Base-by-base conservation (phyloP, 2,888 invertebrate species). In the Drosophila quinaria region DNA sequence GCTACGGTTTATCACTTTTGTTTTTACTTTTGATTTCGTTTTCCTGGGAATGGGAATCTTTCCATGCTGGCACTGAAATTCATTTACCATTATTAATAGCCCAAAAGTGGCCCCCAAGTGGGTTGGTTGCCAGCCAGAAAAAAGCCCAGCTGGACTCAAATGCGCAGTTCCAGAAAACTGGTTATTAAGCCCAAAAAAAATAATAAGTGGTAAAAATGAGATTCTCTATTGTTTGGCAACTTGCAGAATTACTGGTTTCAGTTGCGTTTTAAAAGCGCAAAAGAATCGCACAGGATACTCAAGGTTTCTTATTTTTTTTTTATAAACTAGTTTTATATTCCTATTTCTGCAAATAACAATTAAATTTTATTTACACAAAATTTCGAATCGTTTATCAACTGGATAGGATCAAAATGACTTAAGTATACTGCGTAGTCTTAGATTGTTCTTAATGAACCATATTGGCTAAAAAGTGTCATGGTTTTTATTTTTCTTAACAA, bases 21-120 rank as follows among this genome's bases (percentile, higher is more conserved):
- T 86, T 88, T 88, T 86, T 90, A 82, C 72, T 86, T 80, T 89
- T 78, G 68, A 76, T 88, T 88, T 86, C 70, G 52, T 62, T 80
- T 49, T 56, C 15, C 39, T 82, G 80, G 70, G 79, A 81, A 79
- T 67, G 42, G 1, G 35, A 73, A 68, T 60, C 19, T 51, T 31
- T 67, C 46, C 4, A 10, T 13, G 31, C 33, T 61, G 19, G 15
- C 55, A 55, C 59, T 55, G 33, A 63, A 58, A 50, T 60, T 72
- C 31, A 8, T 52, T 67, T 62, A 19, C 11, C 33, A 52, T 55
- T 46, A 47, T 76, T 64, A 68, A 58, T 46, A 22, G n/a, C 11
- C 42, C 9, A 15, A 59, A 58, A 22, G 1, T 37, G 15, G 35
- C 31, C 41, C 31, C 39, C 35, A 44, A 56, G 50, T 55, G 63